phyloP scores from a whole-genome alignment of 2,888 invertebrate genomes.

The Lasioglossum lativentre region DNA sequence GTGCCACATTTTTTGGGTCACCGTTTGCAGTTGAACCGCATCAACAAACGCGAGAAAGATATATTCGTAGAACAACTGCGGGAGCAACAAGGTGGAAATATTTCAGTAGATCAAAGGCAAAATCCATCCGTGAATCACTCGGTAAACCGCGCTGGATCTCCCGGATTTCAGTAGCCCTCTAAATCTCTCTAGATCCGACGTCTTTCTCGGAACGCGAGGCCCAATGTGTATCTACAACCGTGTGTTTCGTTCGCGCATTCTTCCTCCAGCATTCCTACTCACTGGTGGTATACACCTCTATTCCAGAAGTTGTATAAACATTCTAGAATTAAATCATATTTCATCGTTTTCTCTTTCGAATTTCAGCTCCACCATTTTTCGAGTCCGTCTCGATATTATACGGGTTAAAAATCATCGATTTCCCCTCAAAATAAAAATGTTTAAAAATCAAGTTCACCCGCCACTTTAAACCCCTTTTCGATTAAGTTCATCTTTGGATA shows the following conservation, averaged over 20 bases:
- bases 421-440: too few relatives aligned
- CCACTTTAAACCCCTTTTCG: not conserved
- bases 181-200: not conserved
- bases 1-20: not conserved
- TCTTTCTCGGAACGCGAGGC: not conserved
- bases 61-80: not conserved
- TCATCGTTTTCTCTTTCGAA: too few relatives aligned
- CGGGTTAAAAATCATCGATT: too few relatives aligned
- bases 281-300: not conserved
- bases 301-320: not conserved
- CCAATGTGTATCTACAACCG: not conserved
- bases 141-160: conserved; percentile 14
- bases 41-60: not conserved
- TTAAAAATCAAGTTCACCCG: too few relatives aligned
- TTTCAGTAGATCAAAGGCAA: conserved; percentile 11
- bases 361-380: too few relatives aligned
- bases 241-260: not conserved
- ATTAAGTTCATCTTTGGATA: not conserved
- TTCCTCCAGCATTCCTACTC: not conserved
- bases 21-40: not conserved
- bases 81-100: not conserved
- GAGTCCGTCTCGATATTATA: too few relatives aligned
- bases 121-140: conserved; percentile 9
- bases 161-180: not conserved
- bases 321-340: not conserved